phyloP scores from a whole-genome alignment of 2,888 invertebrate genomes.

The Orthosia incerta region DNA sequence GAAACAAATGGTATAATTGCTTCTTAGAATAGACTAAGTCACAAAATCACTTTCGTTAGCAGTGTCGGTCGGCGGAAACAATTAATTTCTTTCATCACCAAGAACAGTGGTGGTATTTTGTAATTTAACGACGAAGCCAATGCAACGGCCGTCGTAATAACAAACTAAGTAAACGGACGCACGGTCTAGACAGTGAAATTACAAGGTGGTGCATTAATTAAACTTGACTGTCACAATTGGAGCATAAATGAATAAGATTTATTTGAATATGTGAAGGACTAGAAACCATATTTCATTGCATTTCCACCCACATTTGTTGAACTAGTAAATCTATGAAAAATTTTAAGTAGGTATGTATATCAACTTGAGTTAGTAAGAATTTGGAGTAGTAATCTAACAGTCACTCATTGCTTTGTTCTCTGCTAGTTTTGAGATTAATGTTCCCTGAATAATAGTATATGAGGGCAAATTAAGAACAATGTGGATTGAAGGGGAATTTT shows the following conservation, averaged over 20 bases:
- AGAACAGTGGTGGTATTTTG: conserved; percentile 75
- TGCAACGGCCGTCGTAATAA: conserved; percentile 70
- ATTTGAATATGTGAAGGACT: conserved; percentile 49
- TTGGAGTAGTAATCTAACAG: conserved; percentile 23
- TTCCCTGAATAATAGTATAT: conserved; percentile 75
- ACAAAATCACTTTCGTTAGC: conserved; percentile 84
- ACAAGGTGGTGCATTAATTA: conserved; percentile 80
- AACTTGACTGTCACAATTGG: conserved; percentile 76
- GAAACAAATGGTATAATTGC: conserved; percentile 56
- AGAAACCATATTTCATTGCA: conserved; percentile 25
- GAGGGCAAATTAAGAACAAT: conserved; percentile 84
- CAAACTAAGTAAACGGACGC: conserved; percentile 72
- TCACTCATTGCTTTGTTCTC: conserved; percentile 43
- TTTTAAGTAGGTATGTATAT: conserved; percentile 9
- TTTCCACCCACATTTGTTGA: conserved; percentile 19
- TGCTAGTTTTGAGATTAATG: conserved; percentile 58
- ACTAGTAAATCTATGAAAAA: conserved; percentile 12
- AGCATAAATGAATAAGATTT: conserved; percentile 74
- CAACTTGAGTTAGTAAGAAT: conserved; percentile 27
- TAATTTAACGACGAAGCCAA: conserved; percentile 71
- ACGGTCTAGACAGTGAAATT: conserved; percentile 83
- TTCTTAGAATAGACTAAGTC: conserved; percentile 71
- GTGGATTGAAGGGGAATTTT: conserved; percentile 81
- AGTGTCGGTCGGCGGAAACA: conserved; percentile 78
- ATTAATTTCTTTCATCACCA: conserved; percentile 80